Percentiles rank a stretch among this genome's conserved stretches.
Conservation (phyloP, 1,140 invertebrate genomes). For the Drosophila serrata region DNA sequence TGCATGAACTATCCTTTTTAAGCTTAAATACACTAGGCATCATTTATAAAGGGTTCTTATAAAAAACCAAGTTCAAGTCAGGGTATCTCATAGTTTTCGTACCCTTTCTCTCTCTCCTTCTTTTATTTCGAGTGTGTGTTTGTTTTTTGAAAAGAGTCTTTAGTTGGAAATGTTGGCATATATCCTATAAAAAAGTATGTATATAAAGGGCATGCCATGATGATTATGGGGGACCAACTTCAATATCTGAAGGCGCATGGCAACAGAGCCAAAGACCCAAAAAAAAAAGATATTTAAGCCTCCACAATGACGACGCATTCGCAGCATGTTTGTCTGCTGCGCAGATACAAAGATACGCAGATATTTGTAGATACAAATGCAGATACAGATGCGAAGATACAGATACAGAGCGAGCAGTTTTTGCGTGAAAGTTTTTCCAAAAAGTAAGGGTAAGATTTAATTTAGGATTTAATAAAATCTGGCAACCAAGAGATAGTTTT, state of each 20-base stretch:
- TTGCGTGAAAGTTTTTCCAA: constrained; percentile 28
- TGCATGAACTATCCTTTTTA: too few relatives aligned
- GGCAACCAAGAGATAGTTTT: not conserved
- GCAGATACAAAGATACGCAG: constrained; percentile 8
- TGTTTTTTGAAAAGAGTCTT: not conserved
- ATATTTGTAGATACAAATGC: not conserved
- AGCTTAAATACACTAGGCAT: too few relatives aligned
- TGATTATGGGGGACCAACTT: not conserved
- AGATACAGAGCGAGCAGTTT: constrained; percentile 5
- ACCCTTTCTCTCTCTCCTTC: not conserved
- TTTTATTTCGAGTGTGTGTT: not conserved
- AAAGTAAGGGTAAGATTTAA: not conserved
- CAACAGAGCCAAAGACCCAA: constrained; percentile 20
- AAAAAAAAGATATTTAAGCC: constrained; percentile 20
- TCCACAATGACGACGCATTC: constrained; percentile 16
- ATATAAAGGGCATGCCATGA: constrained; percentile 2
- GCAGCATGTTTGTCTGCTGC: constrained; percentile 31
- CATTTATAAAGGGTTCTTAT: too few relatives aligned
- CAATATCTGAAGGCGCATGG: constrained; percentile 22
- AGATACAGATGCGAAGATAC: not conserved
- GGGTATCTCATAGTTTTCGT: not conserved
- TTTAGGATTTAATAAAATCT: too few relatives aligned
- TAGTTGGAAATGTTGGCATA: not conserved
- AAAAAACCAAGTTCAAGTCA: not conserved
- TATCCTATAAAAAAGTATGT: constrained; percentile 1